Conservation (phyloP, 23 tunicate species). For the Trididemnum nubilum region DNA sequence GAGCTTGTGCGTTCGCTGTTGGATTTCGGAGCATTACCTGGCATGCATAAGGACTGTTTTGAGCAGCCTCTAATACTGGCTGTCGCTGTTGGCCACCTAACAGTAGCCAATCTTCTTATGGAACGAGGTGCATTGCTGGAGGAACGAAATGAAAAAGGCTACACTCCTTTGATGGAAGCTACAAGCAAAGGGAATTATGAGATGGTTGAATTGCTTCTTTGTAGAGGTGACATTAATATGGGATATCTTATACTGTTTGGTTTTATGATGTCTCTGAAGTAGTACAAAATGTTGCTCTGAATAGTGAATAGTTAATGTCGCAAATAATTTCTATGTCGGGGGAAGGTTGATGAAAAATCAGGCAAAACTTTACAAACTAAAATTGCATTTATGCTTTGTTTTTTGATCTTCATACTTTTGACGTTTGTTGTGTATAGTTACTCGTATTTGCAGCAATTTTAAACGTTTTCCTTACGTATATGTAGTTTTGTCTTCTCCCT, state of each 20-base stretch:
- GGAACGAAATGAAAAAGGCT: slow-evolving; percentile 90
- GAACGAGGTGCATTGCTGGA: slow-evolving; percentile 85
- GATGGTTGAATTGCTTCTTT: slow-evolving; percentile 69
- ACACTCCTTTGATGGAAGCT: slow-evolving; percentile 92
- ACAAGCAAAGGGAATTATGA: slow-evolving; percentile 83
- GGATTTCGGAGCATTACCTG: neutral
- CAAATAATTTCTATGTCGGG: too few relatives aligned
- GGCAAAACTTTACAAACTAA: too few relatives aligned
- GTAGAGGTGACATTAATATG: slow-evolving; percentile 71
- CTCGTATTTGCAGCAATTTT: too few relatives aligned
- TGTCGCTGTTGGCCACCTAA: slow-evolving; percentile 88
- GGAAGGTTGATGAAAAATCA: too few relatives aligned
- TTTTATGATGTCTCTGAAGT: neutral
- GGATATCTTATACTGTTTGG: neutral
- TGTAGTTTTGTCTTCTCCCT: too few relatives aligned
- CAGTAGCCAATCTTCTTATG: slow-evolving; percentile 68
- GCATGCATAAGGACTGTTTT: neutral
- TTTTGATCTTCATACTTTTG: too few relatives aligned
- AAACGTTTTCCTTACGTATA: too few relatives aligned
- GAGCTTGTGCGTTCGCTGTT: neutral
- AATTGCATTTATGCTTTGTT: too few relatives aligned
- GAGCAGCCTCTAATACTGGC: slow-evolving; percentile 86
- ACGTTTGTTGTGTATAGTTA: too few relatives aligned
- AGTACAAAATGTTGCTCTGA: neutral
- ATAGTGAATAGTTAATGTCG: neutral